Evolutionary conservation across 2,113 vertebrate genomes (phyloP).

Genomic region (Salvator merianae): DNA sequence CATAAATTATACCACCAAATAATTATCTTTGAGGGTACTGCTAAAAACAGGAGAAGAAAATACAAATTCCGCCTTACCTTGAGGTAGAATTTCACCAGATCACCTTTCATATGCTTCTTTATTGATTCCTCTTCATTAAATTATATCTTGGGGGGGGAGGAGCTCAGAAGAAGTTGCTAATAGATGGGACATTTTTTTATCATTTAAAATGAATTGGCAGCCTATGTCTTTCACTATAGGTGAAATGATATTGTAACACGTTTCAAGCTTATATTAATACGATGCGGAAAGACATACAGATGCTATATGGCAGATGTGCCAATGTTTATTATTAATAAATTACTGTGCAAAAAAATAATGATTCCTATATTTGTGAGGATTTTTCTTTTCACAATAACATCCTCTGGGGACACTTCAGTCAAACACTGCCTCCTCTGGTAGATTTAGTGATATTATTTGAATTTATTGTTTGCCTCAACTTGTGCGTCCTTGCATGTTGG

Average conservation of each 20-base stretch:
- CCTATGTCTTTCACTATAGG: constrained; percentile 53
- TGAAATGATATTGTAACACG: constrained; percentile 35
- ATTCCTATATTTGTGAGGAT: constrained; percentile 43
- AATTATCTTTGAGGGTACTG: constrained; percentile 1
- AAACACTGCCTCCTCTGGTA: constrained; percentile 40
- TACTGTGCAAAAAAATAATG: constrained; percentile 62
- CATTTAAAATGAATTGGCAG: constrained; percentile 70
- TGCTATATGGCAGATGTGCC: constrained; percentile 63
- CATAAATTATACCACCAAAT: not conserved
- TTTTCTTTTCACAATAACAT: constrained; percentile 27
- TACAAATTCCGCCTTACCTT: constrained; percentile 2
- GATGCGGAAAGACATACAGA: constrained; percentile 63
- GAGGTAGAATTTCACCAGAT: constrained; percentile 23
- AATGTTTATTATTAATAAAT: constrained; percentile 44
- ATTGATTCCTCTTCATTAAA: constrained; percentile 54
- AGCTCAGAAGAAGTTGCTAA: constrained; percentile 36
- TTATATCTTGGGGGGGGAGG: constrained; percentile 34
- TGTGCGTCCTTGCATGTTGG: constrained; percentile 88
- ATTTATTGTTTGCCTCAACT: constrained; percentile 87
- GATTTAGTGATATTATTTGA: constrained; percentile 73
- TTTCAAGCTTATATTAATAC: constrained; percentile 63
- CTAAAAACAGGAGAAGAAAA: not conserved
- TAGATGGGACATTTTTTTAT: constrained; percentile 69
- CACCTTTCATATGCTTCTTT: not conserved
- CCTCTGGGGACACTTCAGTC: constrained; percentile 36